A percentile compares a stretch with the other conserved stretches of the same genome.
Evolutionary conservation across 2,888 invertebrate genomes (phyloP).

Genomic region (Dasypogon diadema): DNA sequence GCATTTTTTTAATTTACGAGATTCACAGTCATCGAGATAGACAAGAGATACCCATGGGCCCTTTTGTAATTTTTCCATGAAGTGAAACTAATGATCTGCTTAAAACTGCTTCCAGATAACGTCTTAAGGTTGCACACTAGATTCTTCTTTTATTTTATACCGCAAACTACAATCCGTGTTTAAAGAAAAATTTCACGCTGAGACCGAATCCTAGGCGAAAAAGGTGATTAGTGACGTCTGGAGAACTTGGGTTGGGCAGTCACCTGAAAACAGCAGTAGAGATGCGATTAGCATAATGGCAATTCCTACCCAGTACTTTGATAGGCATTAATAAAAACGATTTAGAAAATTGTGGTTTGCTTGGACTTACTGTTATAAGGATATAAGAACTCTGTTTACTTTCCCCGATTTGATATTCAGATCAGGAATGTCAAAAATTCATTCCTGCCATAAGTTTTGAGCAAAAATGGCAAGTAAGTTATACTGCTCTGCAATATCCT

Average conservation of each 20-base stretch:
- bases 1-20: constrained; percentile 48
- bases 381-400: too few relatives aligned
- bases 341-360: too few relatives aligned
- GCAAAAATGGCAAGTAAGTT: constrained; percentile 40
- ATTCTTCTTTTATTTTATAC: constrained; percentile 37
- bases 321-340: too few relatives aligned
- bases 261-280: background rate
- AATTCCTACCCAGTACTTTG: background rate
- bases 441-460: constrained; percentile 19
- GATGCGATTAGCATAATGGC: constrained; percentile 6
- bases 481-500: constrained; percentile 41
- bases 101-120: constrained; percentile 16
- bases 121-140: background rate
- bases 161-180: constrained; percentile 45
- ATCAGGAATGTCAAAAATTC: constrained; percentile 12
- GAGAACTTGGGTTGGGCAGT: background rate
- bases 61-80: constrained; percentile 39
- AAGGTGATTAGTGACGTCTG: constrained; percentile 13
- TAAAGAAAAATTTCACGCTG: constrained; percentile 51
- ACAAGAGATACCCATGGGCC: constrained; percentile 9
- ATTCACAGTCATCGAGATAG: constrained; percentile 12
- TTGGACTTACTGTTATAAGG: too few relatives aligned
- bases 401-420: too few relatives aligned
- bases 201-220: background rate
- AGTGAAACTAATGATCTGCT: constrained; percentile 48